Base-by-base conservation (phyloP, 2,797 vertebrate genomes). In the Anisognathus igniventris region DNA sequence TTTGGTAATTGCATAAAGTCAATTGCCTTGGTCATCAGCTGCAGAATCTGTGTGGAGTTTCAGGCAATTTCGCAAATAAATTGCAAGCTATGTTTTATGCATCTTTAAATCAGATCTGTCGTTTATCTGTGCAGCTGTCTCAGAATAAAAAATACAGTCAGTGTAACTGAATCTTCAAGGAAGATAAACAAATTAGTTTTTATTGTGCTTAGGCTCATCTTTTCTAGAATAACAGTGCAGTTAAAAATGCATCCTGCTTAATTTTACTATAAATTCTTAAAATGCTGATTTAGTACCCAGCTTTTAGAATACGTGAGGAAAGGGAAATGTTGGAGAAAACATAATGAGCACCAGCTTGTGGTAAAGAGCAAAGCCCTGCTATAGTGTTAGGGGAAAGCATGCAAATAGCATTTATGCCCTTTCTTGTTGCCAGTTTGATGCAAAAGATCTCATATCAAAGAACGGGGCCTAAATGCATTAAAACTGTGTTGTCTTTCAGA, bases 11-110 rank as follows among this genome's bases (percentile, higher is more conserved):
- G 30, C 22, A 60, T 87, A 48, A 91, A 90, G 57, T 12, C n/a
- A 67, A 42, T 94, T 79, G 77, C 71, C 81, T 85, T 91, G 64
- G 39, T 93, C 71, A 53, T 88, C 48, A 88, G 45, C 71, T 92
- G 65, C 67, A 77, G 67, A 58, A 93, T 82, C 27, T 74, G 40
- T 45, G 44, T 66, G 37, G 61, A 57, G 20, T 65, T 95, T 77
- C 50, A 72, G 62, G 50, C 50, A 65, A 51, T 82, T 80, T 90
- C 47, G 64, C 12, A 88, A 76, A 71, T 76, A 48, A 92, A 71
- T 84, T 47, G 11, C 67, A n/a, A 86, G 44, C 33, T 70, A 1
- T 44, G 24, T 76, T 81, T 79, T 86, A 54, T 37, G 28, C 27
- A 35, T 67, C 58, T 92, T 87, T 80, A 80, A 73, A 73, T 71